Evolutionary conservation across 2,888 invertebrate genomes (phyloP).

Genomic region (Conus canariensis): DNA sequence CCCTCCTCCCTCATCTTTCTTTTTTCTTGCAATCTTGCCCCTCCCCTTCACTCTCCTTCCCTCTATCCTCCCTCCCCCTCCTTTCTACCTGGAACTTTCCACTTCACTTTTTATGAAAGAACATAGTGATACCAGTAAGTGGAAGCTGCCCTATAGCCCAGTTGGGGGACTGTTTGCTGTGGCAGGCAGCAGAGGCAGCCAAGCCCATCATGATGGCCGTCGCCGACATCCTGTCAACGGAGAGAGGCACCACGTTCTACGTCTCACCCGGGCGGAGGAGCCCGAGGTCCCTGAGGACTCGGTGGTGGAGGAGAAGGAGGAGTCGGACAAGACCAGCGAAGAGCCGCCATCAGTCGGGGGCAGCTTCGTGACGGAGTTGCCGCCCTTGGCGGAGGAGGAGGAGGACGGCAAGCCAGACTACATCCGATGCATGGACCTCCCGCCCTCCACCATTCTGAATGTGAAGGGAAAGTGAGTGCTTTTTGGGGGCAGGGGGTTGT

Average conservation of each 20-base stretch:
- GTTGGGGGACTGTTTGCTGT: not conserved
- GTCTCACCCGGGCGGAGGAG: slow-evolving; percentile 74
- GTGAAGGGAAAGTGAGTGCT: slow-evolving; percentile 67
- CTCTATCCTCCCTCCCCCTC: not conserved
- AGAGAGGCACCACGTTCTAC: slow-evolving; percentile 75
- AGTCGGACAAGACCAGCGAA: slow-evolving; percentile 15
- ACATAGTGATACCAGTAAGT: too few relatives aligned
- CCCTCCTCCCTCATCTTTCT: not conserved
- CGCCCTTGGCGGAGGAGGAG: slow-evolving; percentile 16
- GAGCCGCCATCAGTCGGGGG: slow-evolving; percentile 42
- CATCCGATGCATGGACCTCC: slow-evolving; percentile 63
- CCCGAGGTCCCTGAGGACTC: slow-evolving; percentile 58
- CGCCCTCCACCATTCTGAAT: slow-evolving; percentile 60
- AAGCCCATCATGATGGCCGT: slow-evolving; percentile 60
- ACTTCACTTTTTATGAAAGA: too few relatives aligned
- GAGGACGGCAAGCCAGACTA: slow-evolving; percentile 59
- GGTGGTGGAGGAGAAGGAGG: slow-evolving; percentile 21
- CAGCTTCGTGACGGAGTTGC: slow-evolving; percentile 61
- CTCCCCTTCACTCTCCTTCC: not conserved
- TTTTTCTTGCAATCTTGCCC: not conserved
- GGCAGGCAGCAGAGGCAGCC: not conserved
- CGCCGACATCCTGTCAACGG: slow-evolving; percentile 70
- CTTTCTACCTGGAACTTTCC: too few relatives aligned
- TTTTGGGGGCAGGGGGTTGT: not conserved
- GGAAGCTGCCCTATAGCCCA: too few relatives aligned